Evolutionary conservation across 2,888 invertebrate species (phyloP).

Genomic region (Pteria penguin): DNA sequence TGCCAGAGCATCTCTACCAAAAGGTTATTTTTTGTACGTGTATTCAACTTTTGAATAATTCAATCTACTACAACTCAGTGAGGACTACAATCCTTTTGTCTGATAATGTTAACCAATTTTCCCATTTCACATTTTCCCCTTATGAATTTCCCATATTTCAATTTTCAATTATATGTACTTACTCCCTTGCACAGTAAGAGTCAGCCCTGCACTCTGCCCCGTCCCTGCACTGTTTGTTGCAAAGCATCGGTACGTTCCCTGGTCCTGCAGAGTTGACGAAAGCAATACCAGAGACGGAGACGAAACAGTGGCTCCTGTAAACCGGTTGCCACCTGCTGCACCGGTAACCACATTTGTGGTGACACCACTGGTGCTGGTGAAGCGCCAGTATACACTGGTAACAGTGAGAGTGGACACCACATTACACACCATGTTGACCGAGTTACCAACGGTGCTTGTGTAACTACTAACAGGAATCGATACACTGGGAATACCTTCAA

Average conservation of each 20-base stretch:
- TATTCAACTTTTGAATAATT: too few species aligned
- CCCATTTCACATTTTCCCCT: too few species aligned
- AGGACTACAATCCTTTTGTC: too few species aligned
- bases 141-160: too few species aligned
- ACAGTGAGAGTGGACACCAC: slow-evolving; percentile 22
- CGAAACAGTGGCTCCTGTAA: slow-evolving; percentile 10
- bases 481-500: slow-evolving; percentile 18
- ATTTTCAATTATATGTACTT: too few species aligned
- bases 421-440: slow-evolving; percentile 28
- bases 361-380: not conserved
- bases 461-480: slow-evolving; percentile 9
- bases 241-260: slow-evolving; percentile 23
- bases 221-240: slow-evolving; percentile 30
- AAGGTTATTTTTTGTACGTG: too few species aligned
- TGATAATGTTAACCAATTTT: too few species aligned
- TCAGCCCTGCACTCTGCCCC: slow-evolving; percentile 1
- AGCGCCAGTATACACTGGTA: slow-evolving; percentile 21
- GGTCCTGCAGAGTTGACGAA: slow-evolving; percentile 14
- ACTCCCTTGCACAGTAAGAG: slow-evolving; percentile 29
- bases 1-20: too few species aligned
- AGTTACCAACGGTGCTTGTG: slow-evolving; percentile 14
- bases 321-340: slow-evolving; percentile 1
- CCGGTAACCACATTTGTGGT: not conserved
- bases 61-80: too few species aligned
- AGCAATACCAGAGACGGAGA: slow-evolving; percentile 21